phyloP scores from a whole-genome alignment of 2,888 invertebrate species.

The Philereme vetulata region DNA sequence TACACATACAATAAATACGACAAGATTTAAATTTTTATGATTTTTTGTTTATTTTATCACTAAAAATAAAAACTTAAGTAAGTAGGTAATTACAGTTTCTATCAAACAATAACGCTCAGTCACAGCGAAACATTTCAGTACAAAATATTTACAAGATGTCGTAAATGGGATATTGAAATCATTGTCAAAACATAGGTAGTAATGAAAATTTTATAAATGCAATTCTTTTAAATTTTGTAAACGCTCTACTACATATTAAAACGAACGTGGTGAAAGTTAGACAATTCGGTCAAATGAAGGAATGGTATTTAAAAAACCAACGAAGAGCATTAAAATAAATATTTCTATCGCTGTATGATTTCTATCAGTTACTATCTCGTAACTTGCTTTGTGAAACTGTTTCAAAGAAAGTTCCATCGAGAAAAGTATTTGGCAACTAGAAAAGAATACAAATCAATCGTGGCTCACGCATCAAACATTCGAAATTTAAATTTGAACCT shows the following conservation, averaged over 20 bases:
- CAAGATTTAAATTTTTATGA: constrained; percentile 60
- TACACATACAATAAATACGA: constrained; percentile 67
- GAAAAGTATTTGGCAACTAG: constrained; percentile 80
- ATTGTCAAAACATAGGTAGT: constrained; percentile 35
- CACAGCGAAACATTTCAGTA: constrained; percentile 78
- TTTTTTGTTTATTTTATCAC: constrained; percentile 82
- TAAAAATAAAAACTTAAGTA: constrained; percentile 82
- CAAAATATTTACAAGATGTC: constrained; percentile 76
- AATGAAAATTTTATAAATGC: constrained; percentile 72
- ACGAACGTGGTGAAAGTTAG: constrained; percentile 42
- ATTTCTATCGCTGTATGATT: constrained; percentile 69
- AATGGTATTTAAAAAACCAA: constrained; percentile 55
- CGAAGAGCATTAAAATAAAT: constrained; percentile 72
- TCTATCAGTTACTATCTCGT: constrained; percentile 60
- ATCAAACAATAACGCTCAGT: constrained; percentile 82
- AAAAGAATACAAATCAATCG: constrained; percentile 74
- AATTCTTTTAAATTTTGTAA: constrained; percentile 49
- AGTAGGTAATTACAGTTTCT: constrained; percentile 69
- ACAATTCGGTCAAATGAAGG: constrained; percentile 46
- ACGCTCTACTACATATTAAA: constrained; percentile 42
- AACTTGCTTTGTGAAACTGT: constrained; percentile 71
- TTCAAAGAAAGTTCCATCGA: constrained; percentile 66
- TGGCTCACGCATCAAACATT: constrained; percentile 66
- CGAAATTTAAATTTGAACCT: constrained; percentile 67
- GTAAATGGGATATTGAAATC: constrained; percentile 47